Base-by-base conservation (phyloP, 2,888 invertebrate species). In the Ellobium chinense region DNA sequence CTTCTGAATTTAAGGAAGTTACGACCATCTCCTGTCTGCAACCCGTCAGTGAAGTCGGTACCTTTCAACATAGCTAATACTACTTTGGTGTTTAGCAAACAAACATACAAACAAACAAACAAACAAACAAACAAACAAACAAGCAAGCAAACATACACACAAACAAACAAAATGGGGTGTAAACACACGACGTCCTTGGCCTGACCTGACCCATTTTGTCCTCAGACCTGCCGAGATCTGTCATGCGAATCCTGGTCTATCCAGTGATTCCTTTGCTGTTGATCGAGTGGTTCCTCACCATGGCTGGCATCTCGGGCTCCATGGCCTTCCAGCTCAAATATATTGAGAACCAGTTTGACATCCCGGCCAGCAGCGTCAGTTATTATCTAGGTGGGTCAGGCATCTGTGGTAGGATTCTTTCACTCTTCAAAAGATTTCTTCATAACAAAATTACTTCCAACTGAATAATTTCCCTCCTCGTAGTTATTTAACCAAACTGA, bases 301-400 rank as follows among this genome's bases (percentile, higher is more conserved):
- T 63, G 12, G 14, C 18, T 12, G 63, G 63, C 3, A 18, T 29
- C 7, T 63, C 63, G 12, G 63, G 63, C 12, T 27, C 27, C 29
- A 63, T 63, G 12, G 24, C 63, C 63, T 63, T 63, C 63, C 63
- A 27, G 63, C n/a, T 63, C 27, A 63, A 63, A 12, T 63, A 63
- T 29, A 63, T 63, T 31, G 63, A n/a, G 63, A n/a, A 27, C 27
- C 63, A 63, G 27, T 63, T 29, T 27, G 63, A 63, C 29, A 63
- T 63, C 27, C 63, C 63, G 18, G 27, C 63, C 18, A 4, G 18
- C 63, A 63, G 18, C 29, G 27, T 63, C 63, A 63, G 63, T 12
- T 31, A 27, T 12, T 63, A 63, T 14, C 46, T 46, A 7, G 46
- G 46, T 46, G 46, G 14, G 46, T 46, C 27, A 9, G 54, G 54